Evolutionary conservation across 2,888 invertebrate species (phyloP).

Genomic region (Baccha elongata): DNA sequence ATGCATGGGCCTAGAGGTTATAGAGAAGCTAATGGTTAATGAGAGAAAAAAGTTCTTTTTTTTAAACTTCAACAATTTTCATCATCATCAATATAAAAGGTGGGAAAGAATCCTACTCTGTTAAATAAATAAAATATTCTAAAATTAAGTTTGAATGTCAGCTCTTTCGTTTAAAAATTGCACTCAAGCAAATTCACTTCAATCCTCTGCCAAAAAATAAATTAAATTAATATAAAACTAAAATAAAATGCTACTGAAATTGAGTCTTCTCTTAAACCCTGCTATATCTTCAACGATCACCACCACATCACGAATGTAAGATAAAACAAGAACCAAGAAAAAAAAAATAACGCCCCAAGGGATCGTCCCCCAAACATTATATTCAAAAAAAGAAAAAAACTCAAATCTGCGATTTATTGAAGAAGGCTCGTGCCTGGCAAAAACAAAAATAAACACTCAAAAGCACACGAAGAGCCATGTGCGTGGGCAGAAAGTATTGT

Average conservation of each 20-base stretch:
- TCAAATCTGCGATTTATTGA: slow-evolving; percentile 44
- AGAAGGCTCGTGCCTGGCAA: slow-evolving; percentile 30
- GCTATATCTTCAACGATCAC: neutral
- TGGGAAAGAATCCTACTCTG: too few relatives aligned
- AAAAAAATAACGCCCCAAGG: slow-evolving; percentile 13
- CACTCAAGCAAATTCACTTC: neutral
- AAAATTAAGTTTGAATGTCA: slow-evolving; percentile 5
- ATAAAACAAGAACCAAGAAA: slow-evolving; percentile 15
- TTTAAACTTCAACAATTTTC: too few relatives aligned
- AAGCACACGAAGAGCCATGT: slow-evolving; percentile 16
- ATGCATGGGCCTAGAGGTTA: too few relatives aligned
- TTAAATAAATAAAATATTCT: too few relatives aligned
- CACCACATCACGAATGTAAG: neutral
- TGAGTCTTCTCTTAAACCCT: neutral
- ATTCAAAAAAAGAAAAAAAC: slow-evolving; percentile 11
- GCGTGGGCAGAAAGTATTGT: slow-evolving; percentile 66
- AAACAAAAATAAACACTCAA: slow-evolving; percentile 4
- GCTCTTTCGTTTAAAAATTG: neutral
- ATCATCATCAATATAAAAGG: too few relatives aligned
- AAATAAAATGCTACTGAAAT: neutral
- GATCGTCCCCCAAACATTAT: slow-evolving; percentile 21
- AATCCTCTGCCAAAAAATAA: neutral
- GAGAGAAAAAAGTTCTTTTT: too few relatives aligned
- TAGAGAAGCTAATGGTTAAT: too few relatives aligned
- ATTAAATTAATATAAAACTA: neutral